Conservation (phyloP, 2,888 invertebrate species). For the Tetranychus truncatus region DNA sequence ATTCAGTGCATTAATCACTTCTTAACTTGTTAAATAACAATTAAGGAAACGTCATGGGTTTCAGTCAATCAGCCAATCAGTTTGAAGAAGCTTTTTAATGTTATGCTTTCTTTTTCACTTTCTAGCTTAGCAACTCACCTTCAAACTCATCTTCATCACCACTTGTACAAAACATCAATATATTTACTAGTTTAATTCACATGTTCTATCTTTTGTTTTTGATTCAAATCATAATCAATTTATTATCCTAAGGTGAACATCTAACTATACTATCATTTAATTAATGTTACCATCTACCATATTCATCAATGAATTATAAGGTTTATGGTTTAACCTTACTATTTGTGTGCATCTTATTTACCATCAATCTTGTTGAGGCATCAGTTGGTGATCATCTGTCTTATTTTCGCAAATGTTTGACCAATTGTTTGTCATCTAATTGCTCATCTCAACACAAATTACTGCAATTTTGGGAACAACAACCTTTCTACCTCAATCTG, state of each 20-base stretch:
- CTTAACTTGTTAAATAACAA: too few relatives aligned
- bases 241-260: not conserved
- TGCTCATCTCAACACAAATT: slow-evolving; percentile 22
- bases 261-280: not conserved
- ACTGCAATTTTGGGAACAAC: slow-evolving; percentile 23
- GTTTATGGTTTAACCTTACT: not conserved
- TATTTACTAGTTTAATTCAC: not conserved
- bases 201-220: not conserved
- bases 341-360: not conserved
- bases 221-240: not conserved
- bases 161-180: too few relatives aligned
- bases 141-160: too few relatives aligned
- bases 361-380: not conserved
- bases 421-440: slow-evolving; percentile 22
- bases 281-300: not conserved
- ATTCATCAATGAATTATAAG: not conserved
- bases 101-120: too few relatives aligned
- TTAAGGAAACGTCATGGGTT: too few relatives aligned
- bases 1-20: too few relatives aligned
- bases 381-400: slow-evolving; percentile 26
- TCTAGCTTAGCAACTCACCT: too few relatives aligned
- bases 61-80: too few relatives aligned
- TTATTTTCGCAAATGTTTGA: slow-evolving; percentile 22
- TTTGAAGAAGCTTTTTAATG: too few relatives aligned
- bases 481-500: slow-evolving; percentile 30